phyloP scores from a whole-genome alignment of 1,140 invertebrate genomes.

The Fopius arisanus region DNA sequence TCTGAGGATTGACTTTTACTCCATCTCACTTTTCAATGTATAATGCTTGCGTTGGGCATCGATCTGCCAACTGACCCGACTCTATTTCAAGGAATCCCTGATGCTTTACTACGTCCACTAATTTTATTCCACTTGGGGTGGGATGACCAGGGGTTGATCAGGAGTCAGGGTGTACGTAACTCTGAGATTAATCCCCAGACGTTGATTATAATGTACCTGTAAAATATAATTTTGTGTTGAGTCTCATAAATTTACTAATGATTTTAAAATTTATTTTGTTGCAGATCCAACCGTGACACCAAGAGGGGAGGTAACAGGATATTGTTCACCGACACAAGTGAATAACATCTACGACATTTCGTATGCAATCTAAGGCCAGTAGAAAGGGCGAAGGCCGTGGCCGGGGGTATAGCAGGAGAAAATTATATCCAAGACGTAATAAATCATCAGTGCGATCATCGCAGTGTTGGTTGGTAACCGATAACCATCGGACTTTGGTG shows the following conservation, averaged over 20 bases:
- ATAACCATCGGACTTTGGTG: conserved; percentile 20
- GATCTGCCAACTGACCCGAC: conserved; percentile 35
- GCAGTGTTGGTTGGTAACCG: neutral
- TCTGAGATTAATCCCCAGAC: neutral
- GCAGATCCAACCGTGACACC: neutral
- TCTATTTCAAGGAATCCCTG: conserved; percentile 39
- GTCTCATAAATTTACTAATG: neutral
- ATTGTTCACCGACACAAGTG: conserved; percentile 1
- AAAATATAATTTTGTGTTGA: neutral
- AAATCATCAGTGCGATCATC: conserved; percentile 25
- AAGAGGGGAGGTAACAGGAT: conserved; percentile 13
- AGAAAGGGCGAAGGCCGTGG: conserved; percentile 31
- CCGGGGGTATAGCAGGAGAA: conserved; percentile 29
- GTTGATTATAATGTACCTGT: neutral
- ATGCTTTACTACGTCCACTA: conserved; percentile 36
- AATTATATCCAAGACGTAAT: conserved; percentile 22
- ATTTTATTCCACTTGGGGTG: conserved; percentile 28
- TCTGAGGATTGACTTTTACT: conserved; percentile 3
- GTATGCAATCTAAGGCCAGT: conserved; percentile 34
- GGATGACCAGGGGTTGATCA: too few species aligned
- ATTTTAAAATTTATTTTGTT: neutral
- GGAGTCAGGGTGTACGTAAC: neutral
- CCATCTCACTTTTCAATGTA: conserved; percentile 11
- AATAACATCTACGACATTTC: conserved; percentile 31
- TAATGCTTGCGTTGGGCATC: conserved; percentile 27